Base-by-base conservation (phyloP, 2,888 invertebrate genomes). In the Trimorus sp. region DNA sequence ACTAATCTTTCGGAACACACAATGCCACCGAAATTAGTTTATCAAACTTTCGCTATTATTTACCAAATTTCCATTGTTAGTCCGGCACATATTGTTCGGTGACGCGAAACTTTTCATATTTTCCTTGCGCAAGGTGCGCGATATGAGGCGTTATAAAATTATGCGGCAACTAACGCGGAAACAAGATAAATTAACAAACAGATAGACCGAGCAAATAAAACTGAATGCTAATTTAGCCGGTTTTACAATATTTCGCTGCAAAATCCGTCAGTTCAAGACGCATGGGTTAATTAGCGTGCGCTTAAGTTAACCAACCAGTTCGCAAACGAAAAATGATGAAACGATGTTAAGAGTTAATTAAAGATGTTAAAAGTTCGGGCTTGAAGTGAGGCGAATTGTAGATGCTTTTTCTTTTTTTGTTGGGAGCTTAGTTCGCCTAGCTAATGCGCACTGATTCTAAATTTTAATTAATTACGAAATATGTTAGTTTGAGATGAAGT, bases 11-110 rank as follows among this genome's bases (percentile, higher is more conserved):
- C 36, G 56, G 16, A 69, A 63, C 14, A 36, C 45, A 51, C 38
- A 69, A 69, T 63, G 49, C 37, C 48, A 38, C 42, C 51, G 49
- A 76, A 69, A 69, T 76, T 76, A 69, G 69, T 76, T 75, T 69
- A 76, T 76, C 62, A 69, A 76, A 76, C 76, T 76, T 76, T 69
- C 59, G 62, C 76, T 76, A 69, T 76, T 69, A 76, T 76, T 76
- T 76, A 76, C 66, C 63, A 69, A 76, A 76, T 69, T 69, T 56
- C 49, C 76, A 69, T 69, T 76, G 76, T 76, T 76, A 16, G 56
- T 59, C 56, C 15, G 56, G 40, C 66, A 63, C 62, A 63, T 76
- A 69, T 54, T 56, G 75, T 68, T 58, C 9, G 48, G 37, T 76
- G 62, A 59, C 49, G 49, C 49, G 15, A 49, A 76, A 76, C 76